These are phyloP conservation scores for Diglossa cyanea DNA, from an alignment of 2,797 vertebrate species.

Conservation along the genomic window DNA sequence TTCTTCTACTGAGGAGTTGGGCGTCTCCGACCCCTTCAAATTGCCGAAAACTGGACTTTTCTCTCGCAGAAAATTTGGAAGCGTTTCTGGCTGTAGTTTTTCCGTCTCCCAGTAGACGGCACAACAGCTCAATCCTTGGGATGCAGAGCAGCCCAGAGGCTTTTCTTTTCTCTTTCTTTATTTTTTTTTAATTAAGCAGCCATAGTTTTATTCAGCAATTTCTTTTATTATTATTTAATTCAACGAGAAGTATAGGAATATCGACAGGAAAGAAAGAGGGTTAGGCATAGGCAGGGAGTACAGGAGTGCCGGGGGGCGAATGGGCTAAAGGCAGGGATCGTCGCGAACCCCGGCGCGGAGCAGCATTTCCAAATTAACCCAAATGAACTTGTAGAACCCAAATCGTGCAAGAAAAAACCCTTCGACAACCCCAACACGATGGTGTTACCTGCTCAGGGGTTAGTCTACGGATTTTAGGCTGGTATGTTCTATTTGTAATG, in stretches of 20 bases:
- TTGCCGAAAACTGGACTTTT: background rate
- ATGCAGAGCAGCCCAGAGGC: background rate
- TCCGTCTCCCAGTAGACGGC: conserved; percentile 88
- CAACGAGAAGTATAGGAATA: background rate
- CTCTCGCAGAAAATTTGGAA: conserved; percentile 11
- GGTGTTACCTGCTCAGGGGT: background rate
- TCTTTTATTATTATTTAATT: background rate
- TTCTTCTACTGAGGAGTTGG: background rate
- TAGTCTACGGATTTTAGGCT: background rate
- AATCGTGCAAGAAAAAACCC: fast-evolving
- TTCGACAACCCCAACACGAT: background rate
- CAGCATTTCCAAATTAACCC: background rate
- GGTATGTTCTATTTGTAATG: background rate
- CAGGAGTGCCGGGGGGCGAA: background rate
- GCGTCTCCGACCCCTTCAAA: background rate
- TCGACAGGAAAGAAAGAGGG: background rate
- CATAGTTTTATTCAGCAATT: background rate
- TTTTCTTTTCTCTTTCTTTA: background rate
- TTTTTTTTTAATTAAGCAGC: conserved; percentile 5
- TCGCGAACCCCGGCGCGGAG: background rate
- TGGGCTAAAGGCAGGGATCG: background rate
- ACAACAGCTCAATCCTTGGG: conserved; percentile 86
- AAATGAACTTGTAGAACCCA: background rate
- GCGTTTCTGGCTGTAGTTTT: conserved; percentile 74
- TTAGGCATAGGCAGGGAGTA: background rate